Base-by-base conservation (phyloP, 2,113 vertebrate species). In the Cygnus buccinator region DNA sequence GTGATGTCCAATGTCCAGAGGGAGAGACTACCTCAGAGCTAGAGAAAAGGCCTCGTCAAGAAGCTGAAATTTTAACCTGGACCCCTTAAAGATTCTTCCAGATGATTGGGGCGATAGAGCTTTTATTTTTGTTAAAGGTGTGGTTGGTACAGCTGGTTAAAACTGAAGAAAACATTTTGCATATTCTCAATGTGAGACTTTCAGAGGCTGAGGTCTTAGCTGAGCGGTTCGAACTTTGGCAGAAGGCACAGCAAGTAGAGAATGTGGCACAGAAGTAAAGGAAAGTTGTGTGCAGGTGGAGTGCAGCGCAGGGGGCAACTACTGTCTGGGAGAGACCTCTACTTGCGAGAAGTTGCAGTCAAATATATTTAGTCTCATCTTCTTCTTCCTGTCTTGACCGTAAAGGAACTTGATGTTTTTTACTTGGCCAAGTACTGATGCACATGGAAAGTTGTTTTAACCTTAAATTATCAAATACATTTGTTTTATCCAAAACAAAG, bases 401-500 rank as follows among this genome's bases (percentile, higher is more conserved):
- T 92, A 72, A 95, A 89, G 58, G 19, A 74, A 89, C 57, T 71
- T 77, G 76, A 4, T 92, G 5, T 43, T 87, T 96, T 94, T 92
- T 55, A 94, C 44, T 75, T 79, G 83, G 65, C 54, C 2, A 2
- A 79, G 73, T 75, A 89, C 39, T 92, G 61, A 89, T 84, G 21
- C 33, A 25, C 68, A 65, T 57, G 57, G 77, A 84, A 94, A 90
- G 29, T 84, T 87, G 58, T 94, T 95, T 93, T 84, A 90, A 88
- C 9, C 18, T 80, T 86, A 87, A 93, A 79, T 91, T 81, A 75
- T 65, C 41, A 67, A 84, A 73, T 85, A 26, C 5, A 6, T 90
- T 63, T 72, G 66, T 93, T 94, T 96, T 95, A 94, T 82, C 44
- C 28, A 75, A 92, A 96, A 75, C n/a, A 31, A 87, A 91, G 50